Base-by-base conservation (phyloP, 2,797 vertebrate genomes). In the Micromesistius poutassou region DNA sequence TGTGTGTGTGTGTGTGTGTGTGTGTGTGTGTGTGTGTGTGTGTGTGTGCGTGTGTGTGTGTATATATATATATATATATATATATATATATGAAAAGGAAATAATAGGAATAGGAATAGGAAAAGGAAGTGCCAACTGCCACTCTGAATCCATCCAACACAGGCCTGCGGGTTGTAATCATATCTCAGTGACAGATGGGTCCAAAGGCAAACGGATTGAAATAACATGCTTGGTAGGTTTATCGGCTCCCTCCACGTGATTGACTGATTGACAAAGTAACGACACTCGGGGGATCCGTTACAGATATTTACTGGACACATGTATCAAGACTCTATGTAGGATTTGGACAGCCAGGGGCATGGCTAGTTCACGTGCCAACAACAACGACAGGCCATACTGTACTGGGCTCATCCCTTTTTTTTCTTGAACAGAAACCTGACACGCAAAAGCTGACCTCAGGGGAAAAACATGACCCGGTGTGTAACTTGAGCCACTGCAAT, bases 131-230 rank as follows among this genome's bases (percentile, higher is more conserved):
- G 31, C 13, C 5, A 62, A 5, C 30, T 38, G 40, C 55, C 76
- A 66, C 42, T 71, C 31, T 40, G 22, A 76, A 79, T 76, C 42
- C 30, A 46, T 80, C 46, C 74, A 46, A 82, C 16, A 77, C 46
- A 76, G 70, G 78, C 78, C 76, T 76, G 79, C 74, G 80, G 81
- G 79, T 82, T 79, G 72, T 76, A 81, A 82, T 81, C 78, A 83
- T 82, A 74, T 86, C 77, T 78, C 81, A 76, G 79, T 78, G 80
- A 85, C 82, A 88, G 83, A 88, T 68, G 77, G 84, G 75, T 82
- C 80, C 81, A 90, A 79, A 72, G 73, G 83, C 74, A 87, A 88
- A 89, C 40, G 25, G 74, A 74, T 84, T 78, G 75, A 87, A 83
- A 83, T 76, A 82, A 78, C 81, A 83, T 76, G 75, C 84, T 82